Base-by-base conservation (phyloP, 2,797 vertebrate species). In the Clamator glandarius region DNA sequence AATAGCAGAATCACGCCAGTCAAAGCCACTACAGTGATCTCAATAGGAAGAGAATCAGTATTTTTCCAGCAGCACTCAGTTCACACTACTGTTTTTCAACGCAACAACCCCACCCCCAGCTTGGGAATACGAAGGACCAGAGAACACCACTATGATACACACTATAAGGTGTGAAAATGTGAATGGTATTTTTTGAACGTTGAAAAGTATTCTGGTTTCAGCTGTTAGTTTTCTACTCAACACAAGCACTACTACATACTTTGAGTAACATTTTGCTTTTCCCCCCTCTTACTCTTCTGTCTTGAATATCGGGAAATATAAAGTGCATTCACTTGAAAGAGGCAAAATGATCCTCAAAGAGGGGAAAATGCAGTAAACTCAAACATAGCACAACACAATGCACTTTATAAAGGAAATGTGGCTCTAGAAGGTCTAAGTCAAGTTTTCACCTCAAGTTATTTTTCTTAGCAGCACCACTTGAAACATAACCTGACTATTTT, bases 391-490 rank as follows among this genome's bases (percentile, higher is more conserved):
- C 81, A 83, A 85, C 81, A 80, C 50, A 10, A 9, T 3, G 42
- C 58, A 69, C 81, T 88, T 50, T 12, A 4, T 10, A 52, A 81
- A 92, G 41, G 69, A 92, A 93, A 88, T 0, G 3, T 13, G 68
- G 14, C 54, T 94, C 61, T 57, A 10, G 11, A 25, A 82, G 93
- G 92, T 81, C 69, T 12, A n/a, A 85, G 93, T 93, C 92, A 95
- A 96, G 93, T n/a, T 92, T 80, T 84, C 84, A 83, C 75, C 89
- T 68, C 57, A 84, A 89, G 82, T 51, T 95, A 87, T 85, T 95
- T 95, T 91, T 69, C 95, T 91, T 94, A 75, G 82, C 84, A 84
- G 92, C 25, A 78, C 58, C 87, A 96, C 92, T 96, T 35, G 79
- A 96, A 96, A 94, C 89, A 93, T 90, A 95, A 94, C 54, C 52